phyloP scores from a whole-genome alignment of 2,113 vertebrate species.

The Poecile atricapillus region DNA sequence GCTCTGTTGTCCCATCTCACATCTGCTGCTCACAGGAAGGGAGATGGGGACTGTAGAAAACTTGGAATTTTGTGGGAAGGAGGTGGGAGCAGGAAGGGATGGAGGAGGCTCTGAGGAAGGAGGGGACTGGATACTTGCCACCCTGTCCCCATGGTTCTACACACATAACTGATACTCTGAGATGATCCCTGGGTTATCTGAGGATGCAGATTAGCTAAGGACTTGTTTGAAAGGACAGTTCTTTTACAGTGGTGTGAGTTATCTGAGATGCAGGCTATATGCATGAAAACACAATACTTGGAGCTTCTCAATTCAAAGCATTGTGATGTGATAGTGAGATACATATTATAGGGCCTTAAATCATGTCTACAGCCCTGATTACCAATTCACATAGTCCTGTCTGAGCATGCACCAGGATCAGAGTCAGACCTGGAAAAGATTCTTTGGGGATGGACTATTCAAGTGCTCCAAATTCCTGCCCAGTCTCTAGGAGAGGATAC shows the following conservation, averaged over 20 bases:
- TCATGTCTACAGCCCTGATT: slow-evolving; percentile 35
- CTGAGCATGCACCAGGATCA: slow-evolving; percentile 10
- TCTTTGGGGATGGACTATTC: neutral
- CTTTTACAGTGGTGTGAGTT: slow-evolving; percentile 17
- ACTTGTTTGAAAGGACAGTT: slow-evolving; percentile 1
- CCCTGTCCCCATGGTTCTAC: neutral
- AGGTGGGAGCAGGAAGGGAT: neutral
- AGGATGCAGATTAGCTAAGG: slow-evolving; percentile 1
- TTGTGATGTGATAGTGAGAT: slow-evolving; percentile 49
- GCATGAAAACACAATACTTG: slow-evolving; percentile 29
- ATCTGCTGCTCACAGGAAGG: neutral
- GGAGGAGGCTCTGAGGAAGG: neutral
- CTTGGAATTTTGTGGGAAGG: neutral
- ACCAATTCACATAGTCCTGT: neutral
- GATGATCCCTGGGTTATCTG: slow-evolving; percentile 27
- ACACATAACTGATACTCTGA: neutral
- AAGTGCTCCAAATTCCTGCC: slow-evolving; percentile 38
- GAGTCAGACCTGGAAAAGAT: slow-evolving; percentile 14
- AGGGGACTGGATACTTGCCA: neutral
- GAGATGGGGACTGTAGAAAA: neutral
- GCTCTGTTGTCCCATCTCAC: neutral
- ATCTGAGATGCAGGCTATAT: slow-evolving; percentile 32
- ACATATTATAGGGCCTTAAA: slow-evolving; percentile 44
- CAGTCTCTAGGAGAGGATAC: neutral
- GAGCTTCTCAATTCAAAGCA: slow-evolving; percentile 5